A percentile compares a stretch with the other conserved stretches of the same genome.
Conservation (phyloP, 2,797 vertebrate species). For the Craterocephalus amniculus region DNA sequence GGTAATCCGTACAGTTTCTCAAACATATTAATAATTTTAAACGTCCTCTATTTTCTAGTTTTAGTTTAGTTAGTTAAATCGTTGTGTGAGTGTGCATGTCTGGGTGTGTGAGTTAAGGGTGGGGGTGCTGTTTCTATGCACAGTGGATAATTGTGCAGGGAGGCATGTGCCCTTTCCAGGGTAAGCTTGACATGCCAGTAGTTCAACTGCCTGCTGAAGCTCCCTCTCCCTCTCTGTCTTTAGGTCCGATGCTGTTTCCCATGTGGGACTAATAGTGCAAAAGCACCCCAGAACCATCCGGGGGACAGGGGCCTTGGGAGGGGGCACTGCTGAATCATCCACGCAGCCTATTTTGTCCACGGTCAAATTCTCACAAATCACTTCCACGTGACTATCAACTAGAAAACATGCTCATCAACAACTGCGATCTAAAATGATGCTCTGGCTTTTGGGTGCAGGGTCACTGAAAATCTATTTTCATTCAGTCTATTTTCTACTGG, state of each 20-base stretch:
- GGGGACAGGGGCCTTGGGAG: slow-evolving; percentile 47
- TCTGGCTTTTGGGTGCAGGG: slow-evolving; percentile 27
- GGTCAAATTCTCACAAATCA: slow-evolving; percentile 53
- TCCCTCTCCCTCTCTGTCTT: slow-evolving; percentile 22
- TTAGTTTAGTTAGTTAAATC: slow-evolving; percentile 72
- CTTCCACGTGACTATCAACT: slow-evolving; percentile 45
- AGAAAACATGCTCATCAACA: slow-evolving; percentile 19
- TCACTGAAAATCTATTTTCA: slow-evolving; percentile 33
- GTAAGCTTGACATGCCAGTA: slow-evolving; percentile 73
- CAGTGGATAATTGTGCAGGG: slow-evolving; percentile 74
- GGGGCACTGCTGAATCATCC: slow-evolving; percentile 68
- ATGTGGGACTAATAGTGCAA: slow-evolving; percentile 70
- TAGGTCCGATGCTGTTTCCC: slow-evolving; percentile 57
- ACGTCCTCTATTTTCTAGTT: slow-evolving; percentile 68
- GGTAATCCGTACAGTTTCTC: slow-evolving; percentile 44
- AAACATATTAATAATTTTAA: slow-evolving; percentile 60
- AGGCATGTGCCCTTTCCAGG: slow-evolving; percentile 79
- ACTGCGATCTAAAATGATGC: slow-evolving; percentile 23
- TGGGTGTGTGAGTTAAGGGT: slow-evolving; percentile 41
- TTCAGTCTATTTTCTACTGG: slow-evolving; percentile 24
- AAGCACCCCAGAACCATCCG: slow-evolving; percentile 58
- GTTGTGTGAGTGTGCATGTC: slow-evolving; percentile 53
- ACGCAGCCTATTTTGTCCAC: slow-evolving; percentile 53
- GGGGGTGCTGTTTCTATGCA: slow-evolving; percentile 72
- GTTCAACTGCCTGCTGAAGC: slow-evolving; percentile 62